Conservation (phyloP, 2,797 vertebrate species). For the Girardinus metallicus region DNA sequence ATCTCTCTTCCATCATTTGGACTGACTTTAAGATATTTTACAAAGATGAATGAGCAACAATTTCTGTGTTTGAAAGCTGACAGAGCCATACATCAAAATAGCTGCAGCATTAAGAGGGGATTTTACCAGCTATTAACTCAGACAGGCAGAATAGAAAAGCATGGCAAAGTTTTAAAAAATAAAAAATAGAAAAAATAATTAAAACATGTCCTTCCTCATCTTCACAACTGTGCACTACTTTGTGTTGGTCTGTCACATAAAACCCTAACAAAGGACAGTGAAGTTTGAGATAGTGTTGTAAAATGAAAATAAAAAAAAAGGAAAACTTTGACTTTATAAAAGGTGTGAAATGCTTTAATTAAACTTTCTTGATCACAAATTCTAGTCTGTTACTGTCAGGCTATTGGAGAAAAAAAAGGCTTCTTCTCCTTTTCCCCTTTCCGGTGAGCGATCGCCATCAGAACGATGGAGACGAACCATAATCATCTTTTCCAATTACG, state of each 20-base stretch:
- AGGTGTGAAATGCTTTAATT: not conserved
- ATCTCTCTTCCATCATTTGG: not conserved
- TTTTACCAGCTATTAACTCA: not conserved
- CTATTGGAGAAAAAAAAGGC: conserved; percentile 9
- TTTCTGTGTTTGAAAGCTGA: not conserved
- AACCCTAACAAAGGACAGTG: not conserved
- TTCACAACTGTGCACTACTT: not conserved
- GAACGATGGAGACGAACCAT: conserved; percentile 61
- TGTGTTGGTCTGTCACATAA: not conserved
- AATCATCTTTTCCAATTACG: conserved; percentile 80
- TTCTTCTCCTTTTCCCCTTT: conserved; percentile 27
- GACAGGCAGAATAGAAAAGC: not conserved
- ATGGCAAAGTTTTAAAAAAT: not conserved
- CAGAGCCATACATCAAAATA: not conserved
- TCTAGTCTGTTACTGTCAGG: not conserved
- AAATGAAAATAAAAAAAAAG: not conserved
- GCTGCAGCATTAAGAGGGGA: not conserved
- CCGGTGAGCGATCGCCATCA: conserved; percentile 56
- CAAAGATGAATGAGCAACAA: conserved; percentile 1
- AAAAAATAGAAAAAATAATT: too few species aligned
- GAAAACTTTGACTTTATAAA: not conserved
- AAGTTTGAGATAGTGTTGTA: not conserved
- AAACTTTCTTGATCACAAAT: conserved; percentile 5
- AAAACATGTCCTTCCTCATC: not conserved
- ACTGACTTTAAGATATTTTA: conserved; percentile 1